Evolutionary conservation across 1,140 invertebrate genomes (phyloP), one percentile per base, ranked within the genome.

Genomic region (Chlorops oryzae): DNA sequence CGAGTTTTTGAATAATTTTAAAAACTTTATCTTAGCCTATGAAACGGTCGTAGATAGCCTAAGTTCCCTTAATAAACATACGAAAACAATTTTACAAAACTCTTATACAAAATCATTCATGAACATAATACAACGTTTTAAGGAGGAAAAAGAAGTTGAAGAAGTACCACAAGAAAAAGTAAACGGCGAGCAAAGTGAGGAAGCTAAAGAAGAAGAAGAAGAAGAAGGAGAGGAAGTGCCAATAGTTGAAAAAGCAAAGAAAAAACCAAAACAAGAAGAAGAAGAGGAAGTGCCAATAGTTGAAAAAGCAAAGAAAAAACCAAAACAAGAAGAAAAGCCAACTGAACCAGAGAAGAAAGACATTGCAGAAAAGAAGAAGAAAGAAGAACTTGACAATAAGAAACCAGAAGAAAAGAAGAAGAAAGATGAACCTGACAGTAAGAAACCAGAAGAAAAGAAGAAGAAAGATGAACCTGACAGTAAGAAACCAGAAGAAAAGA

Each of bases 381-480:
- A 41, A n/a, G 23, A 21, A 47, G 44, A 24, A 2, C 20, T 37
- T n/a, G 46, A 55, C 44, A 28, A 47, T 41, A 45, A 49, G 15
- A 22, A 35, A 18, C 25, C 5, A 3, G 42, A 38, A 4, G 18
- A 27, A 21, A 15, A 51, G 40, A 9, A 43, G 41, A 49, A 32
- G 32, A 37, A 42, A 39, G 44, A 5, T 17, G 25, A 52, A 15
- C 34, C 38, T 10, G 40, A 46, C 2, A 45, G 50, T 17, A 34
- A 45, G 15, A 46, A 37, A 9, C 17, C 45, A 28, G 34, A 51
- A 43, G 49, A 53, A 50, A 40, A 20, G 20, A 62, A 38, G 38
- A 58, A 47, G 13, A 47, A 35, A 24, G 52, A 58, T 40, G 50
- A 58, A 47, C 17, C 22, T 34, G 57, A 40, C 37, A 56, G 38